phyloP scores from a whole-genome alignment of 2,888 invertebrate genomes.

The Chloromyia formosa region DNA sequence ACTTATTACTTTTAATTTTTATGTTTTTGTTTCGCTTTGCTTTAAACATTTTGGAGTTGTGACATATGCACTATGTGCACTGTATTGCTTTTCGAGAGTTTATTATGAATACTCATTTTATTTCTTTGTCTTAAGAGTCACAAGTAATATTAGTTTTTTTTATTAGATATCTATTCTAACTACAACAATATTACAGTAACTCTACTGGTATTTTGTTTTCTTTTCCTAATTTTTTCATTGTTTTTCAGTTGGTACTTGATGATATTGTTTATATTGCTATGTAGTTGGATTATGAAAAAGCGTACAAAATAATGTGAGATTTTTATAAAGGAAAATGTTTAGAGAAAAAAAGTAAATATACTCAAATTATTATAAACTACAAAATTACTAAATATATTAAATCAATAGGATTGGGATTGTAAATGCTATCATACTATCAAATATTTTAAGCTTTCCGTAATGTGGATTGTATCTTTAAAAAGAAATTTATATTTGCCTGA shows the following conservation, averaged over 20 bases:
- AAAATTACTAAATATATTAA: neutral
- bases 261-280: constrained; percentile 28
- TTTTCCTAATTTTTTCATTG: too few relatives aligned
- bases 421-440: too few relatives aligned
- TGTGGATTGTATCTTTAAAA: too few relatives aligned
- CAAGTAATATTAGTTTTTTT: constrained; percentile 36
- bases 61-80: constrained; percentile 33
- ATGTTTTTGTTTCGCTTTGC: constrained; percentile 1
- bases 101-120: constrained; percentile 9
- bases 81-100: constrained; percentile 31
- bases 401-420: neutral
- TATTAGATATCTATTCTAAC: constrained; percentile 13
- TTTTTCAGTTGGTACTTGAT: neutral
- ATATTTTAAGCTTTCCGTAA: too few relatives aligned
- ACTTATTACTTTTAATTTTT: constrained; percentile 1
- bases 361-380: constrained; percentile 4
- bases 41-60: constrained; percentile 4
- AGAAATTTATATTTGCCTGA: too few relatives aligned
- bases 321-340: neutral
- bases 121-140: constrained; percentile 28
- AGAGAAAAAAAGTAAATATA: neutral
- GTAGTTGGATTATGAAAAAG: neutral
- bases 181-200: constrained; percentile 11
- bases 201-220: neutral
- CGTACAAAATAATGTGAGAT: neutral